phyloP scores from a whole-genome alignment of 2,888 invertebrate species.

The Arctia plantaginis region DNA sequence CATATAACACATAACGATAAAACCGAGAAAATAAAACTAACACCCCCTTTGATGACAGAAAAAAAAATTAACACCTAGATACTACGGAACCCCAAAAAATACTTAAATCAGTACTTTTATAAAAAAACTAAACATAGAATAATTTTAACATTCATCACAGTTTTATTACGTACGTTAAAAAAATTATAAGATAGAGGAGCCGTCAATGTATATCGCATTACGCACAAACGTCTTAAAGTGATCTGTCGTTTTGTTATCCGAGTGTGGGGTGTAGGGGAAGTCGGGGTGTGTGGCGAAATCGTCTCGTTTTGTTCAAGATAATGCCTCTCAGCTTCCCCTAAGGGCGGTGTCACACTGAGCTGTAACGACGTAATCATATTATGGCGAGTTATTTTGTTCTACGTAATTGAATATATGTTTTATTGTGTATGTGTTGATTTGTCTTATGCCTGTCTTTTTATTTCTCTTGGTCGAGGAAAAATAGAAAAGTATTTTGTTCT shows the following conservation, averaged over 20 bases:
- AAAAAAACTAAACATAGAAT: constrained; percentile 9
- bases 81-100: constrained; percentile 46
- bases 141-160: constrained; percentile 25
- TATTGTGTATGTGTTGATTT: constrained; percentile 21
- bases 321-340: constrained; percentile 58
- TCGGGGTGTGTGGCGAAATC: constrained; percentile 62
- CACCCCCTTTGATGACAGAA: constrained; percentile 25
- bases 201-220: constrained; percentile 30
- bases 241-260: constrained; percentile 9
- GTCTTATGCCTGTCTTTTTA: constrained; percentile 14
- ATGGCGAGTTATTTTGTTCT: constrained; percentile 43
- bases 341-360: constrained; percentile 41
- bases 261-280: constrained; percentile 40
- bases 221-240: constrained; percentile 16
- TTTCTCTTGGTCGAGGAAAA: constrained; percentile 7
- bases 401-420: constrained; percentile 42
- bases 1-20: constrained; percentile 30
- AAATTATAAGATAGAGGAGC: constrained; percentile 11
- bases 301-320: constrained; percentile 73
- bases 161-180: constrained; percentile 4
- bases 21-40: constrained; percentile 37
- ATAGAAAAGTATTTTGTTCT: not conserved
- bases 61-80: constrained; percentile 53
- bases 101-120: constrained; percentile 45
- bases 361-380: constrained; percentile 42